phyloP scores from a whole-genome alignment of 2,888 invertebrate genomes.

The Ashinkailepas kermadecensis region DNA sequence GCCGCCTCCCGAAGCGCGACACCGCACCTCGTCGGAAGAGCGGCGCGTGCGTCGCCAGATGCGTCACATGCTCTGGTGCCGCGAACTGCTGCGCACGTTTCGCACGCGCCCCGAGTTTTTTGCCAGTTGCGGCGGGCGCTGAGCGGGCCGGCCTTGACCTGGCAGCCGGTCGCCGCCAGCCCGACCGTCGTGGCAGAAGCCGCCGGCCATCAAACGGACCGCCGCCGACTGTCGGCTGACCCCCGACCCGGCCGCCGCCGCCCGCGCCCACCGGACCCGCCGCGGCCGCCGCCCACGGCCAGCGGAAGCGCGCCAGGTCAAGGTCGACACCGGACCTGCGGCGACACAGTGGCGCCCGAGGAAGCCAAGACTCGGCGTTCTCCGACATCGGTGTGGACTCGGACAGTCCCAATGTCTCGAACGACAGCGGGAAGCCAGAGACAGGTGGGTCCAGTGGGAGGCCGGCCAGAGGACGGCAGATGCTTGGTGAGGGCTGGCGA shows the following conservation, averaged over 20 bases:
- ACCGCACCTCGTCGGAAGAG: not conserved
- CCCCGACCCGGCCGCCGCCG: not conserved
- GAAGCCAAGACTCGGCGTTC: not conserved
- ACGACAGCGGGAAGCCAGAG: conserved; percentile 4
- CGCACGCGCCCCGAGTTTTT: conserved; percentile 66
- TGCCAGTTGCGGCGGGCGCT: conserved; percentile 52
- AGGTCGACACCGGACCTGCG: conserved; percentile 10
- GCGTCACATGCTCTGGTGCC: conserved; percentile 44
- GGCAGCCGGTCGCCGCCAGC: too few species aligned
- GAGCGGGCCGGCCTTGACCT: too few species aligned
- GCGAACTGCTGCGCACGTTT: conserved; percentile 56
- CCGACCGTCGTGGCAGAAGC: too few species aligned
- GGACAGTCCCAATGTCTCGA: not conserved
- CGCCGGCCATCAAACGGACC: not conserved
- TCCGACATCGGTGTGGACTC: not conserved
- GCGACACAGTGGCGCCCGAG: not conserved
- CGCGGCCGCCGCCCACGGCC: not conserved
- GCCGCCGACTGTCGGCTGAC: not conserved
- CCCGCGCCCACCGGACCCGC: not conserved
- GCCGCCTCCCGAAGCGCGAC: not conserved
- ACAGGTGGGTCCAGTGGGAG: not conserved
- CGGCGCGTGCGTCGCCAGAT: not conserved
- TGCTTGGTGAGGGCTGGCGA: too few species aligned
- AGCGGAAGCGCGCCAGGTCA: not conserved
- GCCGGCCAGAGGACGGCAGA: too few species aligned